Evolutionary conservation across 1,140 invertebrate genomes (phyloP).

Genomic region (Scaptomyza pallida): DNA sequence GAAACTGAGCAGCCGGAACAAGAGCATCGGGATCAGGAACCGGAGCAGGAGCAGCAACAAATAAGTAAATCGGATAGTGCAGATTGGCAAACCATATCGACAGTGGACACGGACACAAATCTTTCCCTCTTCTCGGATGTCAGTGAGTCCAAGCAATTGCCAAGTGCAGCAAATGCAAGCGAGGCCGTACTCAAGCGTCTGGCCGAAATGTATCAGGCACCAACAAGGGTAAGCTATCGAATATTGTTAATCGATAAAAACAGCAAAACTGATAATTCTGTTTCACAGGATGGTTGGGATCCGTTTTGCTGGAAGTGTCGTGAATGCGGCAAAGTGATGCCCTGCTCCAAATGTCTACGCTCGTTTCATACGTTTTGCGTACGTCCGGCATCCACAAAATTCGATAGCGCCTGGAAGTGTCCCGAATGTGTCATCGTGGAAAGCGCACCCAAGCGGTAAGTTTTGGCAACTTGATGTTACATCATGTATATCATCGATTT

Average conservation of each 20-base stretch:
- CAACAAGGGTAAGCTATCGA: slow-evolving; percentile 58
- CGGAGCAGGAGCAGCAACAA: not conserved
- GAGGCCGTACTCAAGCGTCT: slow-evolving; percentile 54
- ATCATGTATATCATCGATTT: not conserved
- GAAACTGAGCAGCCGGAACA: slow-evolving; percentile 14
- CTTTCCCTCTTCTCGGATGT: slow-evolving; percentile 50
- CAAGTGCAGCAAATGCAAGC: not conserved
- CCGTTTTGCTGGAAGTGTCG: slow-evolving; percentile 96
- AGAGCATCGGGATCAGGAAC: not conserved
- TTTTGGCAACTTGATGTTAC: not conserved
- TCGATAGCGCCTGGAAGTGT: slow-evolving; percentile 90
- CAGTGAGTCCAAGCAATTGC: slow-evolving; percentile 33
- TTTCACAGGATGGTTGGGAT: slow-evolving; percentile 85
- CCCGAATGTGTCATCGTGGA: slow-evolving; percentile 93
- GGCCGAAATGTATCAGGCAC: slow-evolving; percentile 46
- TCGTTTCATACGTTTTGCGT: slow-evolving; percentile 93
- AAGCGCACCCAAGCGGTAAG: slow-evolving; percentile 89
- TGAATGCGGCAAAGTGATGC: slow-evolving; percentile 85
- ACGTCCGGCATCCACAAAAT: slow-evolving; percentile 85
- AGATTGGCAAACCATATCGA: slow-evolving; percentile 35
- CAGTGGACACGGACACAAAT: slow-evolving; percentile 35
- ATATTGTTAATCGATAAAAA: not conserved
- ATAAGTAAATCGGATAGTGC: slow-evolving; percentile 8
- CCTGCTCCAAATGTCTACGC: slow-evolving; percentile 93
- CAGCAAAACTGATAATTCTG: not conserved